A percentile compares a stretch with the other conserved stretches of the same genome.
Conservation (phyloP, 2,888 invertebrate species). For the Cantharis rufa region DNA sequence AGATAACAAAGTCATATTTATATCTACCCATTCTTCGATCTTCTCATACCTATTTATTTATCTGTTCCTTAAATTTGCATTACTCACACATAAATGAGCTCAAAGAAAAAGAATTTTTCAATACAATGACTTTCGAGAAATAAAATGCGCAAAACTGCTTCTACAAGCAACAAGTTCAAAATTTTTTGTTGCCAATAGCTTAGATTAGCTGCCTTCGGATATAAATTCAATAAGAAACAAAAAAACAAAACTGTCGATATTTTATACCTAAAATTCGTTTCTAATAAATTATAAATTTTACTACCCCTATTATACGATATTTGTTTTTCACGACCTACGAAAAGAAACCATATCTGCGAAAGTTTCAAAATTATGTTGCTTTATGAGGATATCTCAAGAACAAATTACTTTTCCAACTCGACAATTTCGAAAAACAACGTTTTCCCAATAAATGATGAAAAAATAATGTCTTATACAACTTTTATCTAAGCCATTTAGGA, state of each 20-base stretch:
- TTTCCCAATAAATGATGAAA: not conserved
- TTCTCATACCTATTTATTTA: not conserved
- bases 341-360: not conserved
- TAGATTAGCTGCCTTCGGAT: not conserved
- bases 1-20: not conserved
- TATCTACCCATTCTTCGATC: not conserved
- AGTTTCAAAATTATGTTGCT: not conserved
- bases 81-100: not conserved
- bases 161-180: not conserved
- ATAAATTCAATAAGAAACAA: not conserved
- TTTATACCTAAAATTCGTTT: not conserved
- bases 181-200: not conserved
- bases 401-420: not conserved
- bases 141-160: not conserved
- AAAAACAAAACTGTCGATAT: not conserved
- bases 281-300: not conserved
- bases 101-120: not conserved
- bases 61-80: not conserved
- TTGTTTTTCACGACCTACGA: not conserved
- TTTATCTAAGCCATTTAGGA: not conserved
- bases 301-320: not conserved
- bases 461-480: not conserved
- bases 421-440: not conserved
- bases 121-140: not conserved
- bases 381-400: not conserved